phyloP scores from a whole-genome alignment of 2,113 vertebrate species.

The Camelus dromedarius region DNA sequence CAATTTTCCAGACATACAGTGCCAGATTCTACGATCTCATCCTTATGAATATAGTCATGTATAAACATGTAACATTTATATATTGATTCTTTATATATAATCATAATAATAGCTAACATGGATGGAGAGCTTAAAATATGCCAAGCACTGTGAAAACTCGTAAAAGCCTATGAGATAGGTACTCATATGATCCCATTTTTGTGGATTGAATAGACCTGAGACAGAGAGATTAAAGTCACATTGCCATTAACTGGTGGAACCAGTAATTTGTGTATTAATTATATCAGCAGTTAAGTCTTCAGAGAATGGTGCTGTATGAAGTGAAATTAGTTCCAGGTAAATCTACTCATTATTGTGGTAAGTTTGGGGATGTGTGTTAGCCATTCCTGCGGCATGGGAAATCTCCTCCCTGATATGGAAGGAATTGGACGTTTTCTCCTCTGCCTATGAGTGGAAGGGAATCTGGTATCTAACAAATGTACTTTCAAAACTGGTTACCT shows the following conservation, averaged over 20 bases:
- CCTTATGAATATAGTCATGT: not conserved
- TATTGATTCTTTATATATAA: not conserved
- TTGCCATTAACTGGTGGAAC: not conserved
- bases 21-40: not conserved
- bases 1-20: not conserved
- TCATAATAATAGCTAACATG: not conserved
- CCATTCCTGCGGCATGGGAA: not conserved
- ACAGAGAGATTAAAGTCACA: not conserved
- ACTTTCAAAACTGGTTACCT: conserved; percentile 29
- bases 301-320: not conserved
- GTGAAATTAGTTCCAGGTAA: not conserved
- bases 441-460: not conserved
- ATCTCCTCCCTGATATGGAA: not conserved
- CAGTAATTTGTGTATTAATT: not conserved
- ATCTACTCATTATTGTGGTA: not conserved
- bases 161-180: not conserved
- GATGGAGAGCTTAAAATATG: not conserved
- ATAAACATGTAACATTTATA: not conserved
- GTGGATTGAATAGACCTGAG: not conserved
- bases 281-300: not conserved
- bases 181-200: not conserved
- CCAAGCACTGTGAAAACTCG: not conserved
- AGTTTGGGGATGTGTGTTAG: not conserved
- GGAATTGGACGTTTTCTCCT: not conserved
- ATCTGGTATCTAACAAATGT: not conserved